Conservation (phyloP, 2,797 vertebrate genomes). For the Perodicticus potto region DNA sequence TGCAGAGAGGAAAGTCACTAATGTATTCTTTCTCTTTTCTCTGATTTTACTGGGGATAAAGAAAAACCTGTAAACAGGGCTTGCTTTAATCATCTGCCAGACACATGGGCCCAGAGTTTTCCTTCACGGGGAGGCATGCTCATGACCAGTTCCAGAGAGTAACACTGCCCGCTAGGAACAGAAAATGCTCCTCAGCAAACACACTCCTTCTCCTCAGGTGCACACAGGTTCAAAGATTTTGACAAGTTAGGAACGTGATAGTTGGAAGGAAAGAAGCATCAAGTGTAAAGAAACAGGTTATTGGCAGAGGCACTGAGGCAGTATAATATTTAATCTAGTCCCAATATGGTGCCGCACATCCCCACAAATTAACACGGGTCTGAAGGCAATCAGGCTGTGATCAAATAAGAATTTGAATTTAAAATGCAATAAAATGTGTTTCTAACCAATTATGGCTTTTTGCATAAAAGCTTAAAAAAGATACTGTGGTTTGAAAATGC, state of each 20-base stretch:
- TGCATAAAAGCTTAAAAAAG: slow-evolving; percentile 30
- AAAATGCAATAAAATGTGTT: not conserved
- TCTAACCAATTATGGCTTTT: not conserved
- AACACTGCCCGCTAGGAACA: not conserved
- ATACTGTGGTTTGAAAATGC: slow-evolving; percentile 20
- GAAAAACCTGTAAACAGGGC: slow-evolving; percentile 83
- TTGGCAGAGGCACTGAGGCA: not conserved
- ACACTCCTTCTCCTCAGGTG: not conserved
- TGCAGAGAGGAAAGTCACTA: slow-evolving; percentile 30
- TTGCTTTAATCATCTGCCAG: slow-evolving; percentile 84
- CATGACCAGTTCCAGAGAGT: not conserved
- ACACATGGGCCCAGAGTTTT: slow-evolving; percentile 66
- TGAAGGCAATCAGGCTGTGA: slow-evolving; percentile 58
- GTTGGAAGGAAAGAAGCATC: not conserved
- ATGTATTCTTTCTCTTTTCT: slow-evolving; percentile 34
- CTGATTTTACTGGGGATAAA: slow-evolving; percentile 82
- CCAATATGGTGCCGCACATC: not conserved
- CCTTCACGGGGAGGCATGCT: not conserved
- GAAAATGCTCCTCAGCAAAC: slow-evolving; percentile 29
- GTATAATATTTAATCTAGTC: not conserved
- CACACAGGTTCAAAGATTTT: not conserved
- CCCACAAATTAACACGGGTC: not conserved
- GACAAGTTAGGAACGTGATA: not conserved
- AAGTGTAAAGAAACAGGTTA: not conserved
- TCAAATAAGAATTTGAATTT: slow-evolving; percentile 52